Conservation (phyloP, 2,797 vertebrate species). For the Dromococcyx pavoninus region DNA sequence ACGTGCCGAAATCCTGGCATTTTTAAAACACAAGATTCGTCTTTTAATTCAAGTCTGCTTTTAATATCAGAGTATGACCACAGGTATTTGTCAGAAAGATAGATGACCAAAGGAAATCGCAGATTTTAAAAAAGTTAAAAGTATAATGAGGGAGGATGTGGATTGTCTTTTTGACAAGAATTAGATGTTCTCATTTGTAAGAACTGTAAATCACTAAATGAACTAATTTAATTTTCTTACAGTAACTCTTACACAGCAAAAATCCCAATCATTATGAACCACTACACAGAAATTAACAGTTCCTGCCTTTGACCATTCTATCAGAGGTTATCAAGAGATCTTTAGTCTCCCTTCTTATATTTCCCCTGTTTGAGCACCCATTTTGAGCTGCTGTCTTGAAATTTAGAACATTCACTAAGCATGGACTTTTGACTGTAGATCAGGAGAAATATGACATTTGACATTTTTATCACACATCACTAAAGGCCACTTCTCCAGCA, state of each 20-base stretch:
- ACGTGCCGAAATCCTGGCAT: not conserved
- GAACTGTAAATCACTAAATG: slow-evolving; percentile 1
- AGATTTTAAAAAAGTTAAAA: not conserved
- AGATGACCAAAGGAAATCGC: not conserved
- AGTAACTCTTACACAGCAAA: not conserved
- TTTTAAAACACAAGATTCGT: not conserved
- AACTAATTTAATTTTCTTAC: not conserved
- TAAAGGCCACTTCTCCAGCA: slow-evolving; percentile 9
- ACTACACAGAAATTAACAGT: not conserved
- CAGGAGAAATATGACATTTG: not conserved
- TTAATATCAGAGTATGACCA: not conserved
- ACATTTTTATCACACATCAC: slow-evolving; percentile 33
- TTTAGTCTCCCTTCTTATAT: not conserved
- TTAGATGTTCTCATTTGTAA: not conserved
- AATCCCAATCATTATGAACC: not conserved
- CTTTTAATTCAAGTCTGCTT: not conserved
- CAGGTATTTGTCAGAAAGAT: not conserved
- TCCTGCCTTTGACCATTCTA: slow-evolving; percentile 5
- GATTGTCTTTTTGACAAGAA: not conserved
- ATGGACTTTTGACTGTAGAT: not conserved
- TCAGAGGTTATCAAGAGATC: not conserved
- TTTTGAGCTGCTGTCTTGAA: slow-evolving; percentile 13
- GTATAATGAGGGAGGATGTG: not conserved
- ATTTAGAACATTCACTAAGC: slow-evolving; percentile 12
- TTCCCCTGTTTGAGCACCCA: not conserved